These are phyloP conservation scores for Vicugna pacos DNA, from an alignment of 2,113 vertebrate species.

Conservation along the genomic window DNA sequence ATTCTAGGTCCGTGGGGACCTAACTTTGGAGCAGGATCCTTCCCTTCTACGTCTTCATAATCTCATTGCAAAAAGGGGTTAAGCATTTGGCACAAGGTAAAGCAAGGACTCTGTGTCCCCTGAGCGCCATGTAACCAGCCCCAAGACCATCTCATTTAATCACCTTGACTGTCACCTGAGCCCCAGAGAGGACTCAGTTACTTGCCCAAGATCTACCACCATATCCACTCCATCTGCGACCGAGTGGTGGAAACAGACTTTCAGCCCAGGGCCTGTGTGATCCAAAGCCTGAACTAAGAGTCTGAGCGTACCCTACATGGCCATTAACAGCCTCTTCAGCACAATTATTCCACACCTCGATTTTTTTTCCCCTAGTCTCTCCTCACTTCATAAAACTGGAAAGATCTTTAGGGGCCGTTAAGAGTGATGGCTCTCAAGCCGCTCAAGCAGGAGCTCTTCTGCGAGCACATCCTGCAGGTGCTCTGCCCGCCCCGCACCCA, in stretches of 20 bases:
- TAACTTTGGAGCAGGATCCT: not conserved
- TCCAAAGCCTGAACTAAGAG: not conserved
- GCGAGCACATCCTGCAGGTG: rapidly evolving
- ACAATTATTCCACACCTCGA: not conserved
- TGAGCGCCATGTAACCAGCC: rapidly evolving
- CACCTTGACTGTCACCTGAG: not conserved
- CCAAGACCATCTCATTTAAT: not conserved
- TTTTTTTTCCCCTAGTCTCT: no score
- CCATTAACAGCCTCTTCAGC: not conserved
- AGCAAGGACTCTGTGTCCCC: not conserved
- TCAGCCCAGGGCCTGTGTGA: not conserved
- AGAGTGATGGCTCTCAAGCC: not conserved
- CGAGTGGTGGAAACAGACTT: rapidly evolving
- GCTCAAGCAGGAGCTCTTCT: not conserved
- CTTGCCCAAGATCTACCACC: not conserved
- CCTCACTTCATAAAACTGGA: not conserved
- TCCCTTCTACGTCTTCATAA: not conserved
- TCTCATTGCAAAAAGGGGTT: not conserved
- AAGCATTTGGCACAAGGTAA: not conserved
- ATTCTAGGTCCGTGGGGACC: not conserved
- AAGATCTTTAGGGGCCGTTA: rapidly evolving
- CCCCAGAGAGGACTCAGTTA: not conserved
- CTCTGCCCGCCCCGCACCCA: not conserved
- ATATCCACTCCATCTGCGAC: no score
- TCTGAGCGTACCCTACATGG: not conserved